A percentile compares a stretch with the other conserved stretches of the same genome.
phyloP scores from a whole-genome alignment of 2,113 vertebrate genomes.

The Mixornis gularis region DNA sequence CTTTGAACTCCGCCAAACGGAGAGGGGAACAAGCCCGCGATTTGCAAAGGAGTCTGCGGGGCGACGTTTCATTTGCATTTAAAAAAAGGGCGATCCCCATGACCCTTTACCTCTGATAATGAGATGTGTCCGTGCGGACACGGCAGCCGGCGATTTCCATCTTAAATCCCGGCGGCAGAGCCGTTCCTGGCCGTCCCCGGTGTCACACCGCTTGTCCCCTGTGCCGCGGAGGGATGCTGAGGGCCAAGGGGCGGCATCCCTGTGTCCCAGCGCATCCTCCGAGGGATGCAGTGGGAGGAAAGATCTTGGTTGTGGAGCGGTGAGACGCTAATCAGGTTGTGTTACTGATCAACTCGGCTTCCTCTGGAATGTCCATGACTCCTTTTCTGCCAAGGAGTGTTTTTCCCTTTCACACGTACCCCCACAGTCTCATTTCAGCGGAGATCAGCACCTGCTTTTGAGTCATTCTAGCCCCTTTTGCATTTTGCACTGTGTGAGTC shows the following conservation, averaged over 20 bases:
- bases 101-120: constrained; percentile 5
- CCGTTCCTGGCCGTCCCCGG: accelerated
- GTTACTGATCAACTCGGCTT: constrained; percentile 57
- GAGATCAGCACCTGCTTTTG: constrained; percentile 6
- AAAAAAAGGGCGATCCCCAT: not conserved
- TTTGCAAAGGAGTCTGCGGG: not conserved
- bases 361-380: constrained; percentile 39
- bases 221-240: accelerated
- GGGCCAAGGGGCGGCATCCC: not conserved
- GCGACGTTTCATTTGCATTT: not conserved
- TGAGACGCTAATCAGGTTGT: constrained; percentile 48
- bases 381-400: constrained; percentile 29
- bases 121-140: not conserved
- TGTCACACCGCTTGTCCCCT: not conserved
- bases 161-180: not conserved
- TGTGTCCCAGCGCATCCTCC: not conserved
- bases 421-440: not conserved
- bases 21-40: not conserved
- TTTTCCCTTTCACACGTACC: not conserved
- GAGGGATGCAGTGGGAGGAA: not conserved
- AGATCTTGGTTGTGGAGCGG: not conserved
- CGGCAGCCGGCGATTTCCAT: not conserved
- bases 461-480: not conserved
- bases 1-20: not conserved
- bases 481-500: not conserved